Evolutionary conservation across 1,140 invertebrate species (phyloP), one percentile per base, ranked within the genome.

Genomic region (Danaus melanippus): DNA sequence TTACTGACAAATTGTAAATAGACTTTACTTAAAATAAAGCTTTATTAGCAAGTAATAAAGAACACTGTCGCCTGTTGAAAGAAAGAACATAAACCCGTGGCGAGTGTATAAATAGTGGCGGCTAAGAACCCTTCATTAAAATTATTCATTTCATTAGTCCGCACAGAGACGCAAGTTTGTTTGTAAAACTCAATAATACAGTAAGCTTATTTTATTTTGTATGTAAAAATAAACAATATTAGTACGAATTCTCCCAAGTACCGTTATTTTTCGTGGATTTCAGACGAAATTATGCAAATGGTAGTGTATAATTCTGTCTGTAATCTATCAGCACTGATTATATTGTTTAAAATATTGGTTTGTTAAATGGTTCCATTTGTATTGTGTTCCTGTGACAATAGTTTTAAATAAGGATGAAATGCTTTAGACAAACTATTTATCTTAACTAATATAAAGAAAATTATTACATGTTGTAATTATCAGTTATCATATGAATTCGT

Each of bases 131-230:
- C 58, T 67, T 66, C 60, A 66, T 68, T 68, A 68, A 60, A 68
- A 68, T 66, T 63, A 68, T 68, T 66, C 60, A 65, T 68, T 65
- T 68, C 63, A 68, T 68, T 68, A 68, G 58, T 56, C 53, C 58
- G 52, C 50, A 48, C 55, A 55, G 63, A 63, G 63, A 68, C 60
- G 63, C 63, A 66, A 62, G 63, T 68, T 52, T 68, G 66, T 63
- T 68, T 66, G 63, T 58, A 66, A 64, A 68, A 68, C 66, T 66
- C 55, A 59, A 65, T 68, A 58, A 68, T 60, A 57, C 56, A 49
- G 32, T 62, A 63, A 65, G 60, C 66, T 66, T 68, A 68, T 68
- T 68, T 60, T 54, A 63, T 68, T 63, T 60, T 12, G 60, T 57
- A 54, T 60, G 56, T 45, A 44, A 61, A 58, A 63, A 60, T 62